These are phyloP conservation scores for Zaprionus lineosus DNA, from an alignment of 2,888 invertebrate species.

Conservation along the genomic window DNA sequence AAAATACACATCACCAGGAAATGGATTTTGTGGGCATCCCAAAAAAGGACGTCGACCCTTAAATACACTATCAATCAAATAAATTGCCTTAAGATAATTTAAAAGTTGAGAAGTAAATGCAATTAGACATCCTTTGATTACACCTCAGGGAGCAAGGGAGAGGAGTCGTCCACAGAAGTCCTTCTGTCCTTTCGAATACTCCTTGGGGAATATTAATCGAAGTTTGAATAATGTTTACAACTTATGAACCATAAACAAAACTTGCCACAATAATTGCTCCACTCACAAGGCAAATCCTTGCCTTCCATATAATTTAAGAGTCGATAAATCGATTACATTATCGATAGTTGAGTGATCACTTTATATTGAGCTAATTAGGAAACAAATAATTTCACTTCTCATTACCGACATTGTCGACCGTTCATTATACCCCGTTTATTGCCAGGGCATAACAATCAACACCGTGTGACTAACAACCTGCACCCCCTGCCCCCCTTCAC, in stretches of 20 bases:
- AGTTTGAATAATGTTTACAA: no score
- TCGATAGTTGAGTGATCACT: background rate
- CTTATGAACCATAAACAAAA: no score
- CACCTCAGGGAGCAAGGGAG: no score
- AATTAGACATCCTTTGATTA: no score
- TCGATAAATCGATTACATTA: no score
- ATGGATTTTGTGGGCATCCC: slow-evolving; percentile 43
- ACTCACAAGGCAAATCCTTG: background rate
- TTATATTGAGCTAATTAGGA: slow-evolving; percentile 17
- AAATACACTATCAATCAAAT: slow-evolving; percentile 38
- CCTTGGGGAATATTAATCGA: no score
- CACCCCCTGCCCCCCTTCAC: slow-evolving; percentile 14
- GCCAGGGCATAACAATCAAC: slow-evolving; percentile 60
- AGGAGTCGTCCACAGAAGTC: no score
- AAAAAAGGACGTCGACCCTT: slow-evolving; percentile 28
- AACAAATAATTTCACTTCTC: background rate
- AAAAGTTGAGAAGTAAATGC: no score
- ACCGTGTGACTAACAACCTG: slow-evolving; percentile 53
- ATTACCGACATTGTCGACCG: slow-evolving; percentile 20
- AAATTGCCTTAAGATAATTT: slow-evolving; percentile 1
- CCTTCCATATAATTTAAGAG: no score
- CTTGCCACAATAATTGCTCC: no score
- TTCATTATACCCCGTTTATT: slow-evolving; percentile 38
- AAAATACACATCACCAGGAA: slow-evolving; percentile 25
- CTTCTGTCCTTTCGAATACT: no score